These are phyloP conservation scores for Seriola quinqueradiata DNA, from an alignment of 2,113 vertebrate species.

Conservation along the genomic window DNA sequence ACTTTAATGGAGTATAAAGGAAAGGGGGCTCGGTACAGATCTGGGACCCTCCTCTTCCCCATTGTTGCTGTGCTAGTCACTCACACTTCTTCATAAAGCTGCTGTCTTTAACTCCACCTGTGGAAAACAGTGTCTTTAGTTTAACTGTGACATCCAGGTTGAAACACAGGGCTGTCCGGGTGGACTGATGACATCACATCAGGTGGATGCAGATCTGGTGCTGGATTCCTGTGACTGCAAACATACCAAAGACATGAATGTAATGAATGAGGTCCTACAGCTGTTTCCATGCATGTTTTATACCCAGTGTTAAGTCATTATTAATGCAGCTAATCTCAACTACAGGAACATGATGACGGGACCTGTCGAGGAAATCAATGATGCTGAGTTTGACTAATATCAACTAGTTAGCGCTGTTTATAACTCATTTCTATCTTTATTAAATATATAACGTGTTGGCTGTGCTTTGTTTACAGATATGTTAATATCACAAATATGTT, in stretches of 20 bases:
- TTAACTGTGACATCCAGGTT: background rate
- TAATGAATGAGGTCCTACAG: background rate
- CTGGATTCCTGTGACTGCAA: too few relatives aligned
- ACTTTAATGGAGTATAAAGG: constrained; percentile 91
- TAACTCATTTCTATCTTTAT: too few relatives aligned
- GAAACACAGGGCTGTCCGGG: too few relatives aligned
- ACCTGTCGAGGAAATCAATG: background rate
- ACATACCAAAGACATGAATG: background rate
- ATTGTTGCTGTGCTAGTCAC: constrained; percentile 70
- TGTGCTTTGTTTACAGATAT: too few relatives aligned
- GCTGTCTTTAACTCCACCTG: constrained; percentile 36
- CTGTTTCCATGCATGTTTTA: too few relatives aligned
- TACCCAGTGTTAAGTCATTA: too few relatives aligned
- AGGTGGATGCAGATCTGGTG: background rate
- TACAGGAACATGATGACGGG: background rate
- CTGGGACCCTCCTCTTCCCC: constrained; percentile 86
- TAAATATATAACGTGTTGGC: too few relatives aligned
- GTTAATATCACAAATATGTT: too few relatives aligned
- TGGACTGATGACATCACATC: background rate
- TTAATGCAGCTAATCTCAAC: background rate
- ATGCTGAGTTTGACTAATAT: background rate
- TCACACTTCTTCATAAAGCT: constrained; percentile 41
- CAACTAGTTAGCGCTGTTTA: background rate
- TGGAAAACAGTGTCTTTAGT: background rate
- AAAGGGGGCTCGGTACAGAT: constrained; percentile 95